Percentiles rank a stretch among this genome's conserved stretches.
phyloP scores from a whole-genome alignment of 2,888 invertebrate genomes.

The Volucella inflata region DNA sequence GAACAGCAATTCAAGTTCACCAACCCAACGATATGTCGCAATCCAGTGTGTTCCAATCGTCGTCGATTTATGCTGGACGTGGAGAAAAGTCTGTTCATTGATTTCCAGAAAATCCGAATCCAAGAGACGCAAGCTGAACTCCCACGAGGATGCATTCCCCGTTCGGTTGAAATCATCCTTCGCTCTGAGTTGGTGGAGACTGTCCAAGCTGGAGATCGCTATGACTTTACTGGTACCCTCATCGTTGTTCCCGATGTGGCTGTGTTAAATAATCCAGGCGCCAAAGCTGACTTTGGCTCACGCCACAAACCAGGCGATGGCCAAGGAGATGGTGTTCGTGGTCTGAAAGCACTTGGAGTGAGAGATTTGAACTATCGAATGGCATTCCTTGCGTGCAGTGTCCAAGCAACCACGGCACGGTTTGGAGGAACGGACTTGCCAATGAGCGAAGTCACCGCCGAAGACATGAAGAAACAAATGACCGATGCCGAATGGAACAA shows the following conservation, averaged over 20 bases:
- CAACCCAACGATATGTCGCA: slow-evolving; percentile 97
- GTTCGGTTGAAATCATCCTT: slow-evolving; percentile 97
- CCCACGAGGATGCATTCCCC: slow-evolving; percentile 97
- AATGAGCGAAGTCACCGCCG: slow-evolving; percentile 94
- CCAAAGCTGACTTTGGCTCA: slow-evolving; percentile 91
- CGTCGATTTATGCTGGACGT: slow-evolving; percentile 95
- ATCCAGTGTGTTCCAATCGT: slow-evolving; percentile 97
- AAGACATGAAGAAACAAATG: slow-evolving; percentile 97
- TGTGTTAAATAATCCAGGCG: slow-evolving; percentile 92
- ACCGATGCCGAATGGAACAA: slow-evolving; percentile 96
- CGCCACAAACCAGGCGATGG: slow-evolving; percentile 89
- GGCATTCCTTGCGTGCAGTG: slow-evolving; percentile 97
- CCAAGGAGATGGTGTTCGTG: slow-evolving; percentile 93
- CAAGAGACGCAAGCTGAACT: slow-evolving; percentile 99
- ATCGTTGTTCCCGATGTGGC: slow-evolving; percentile 99
- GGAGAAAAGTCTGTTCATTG: slow-evolving; percentile 97
- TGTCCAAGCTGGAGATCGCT: slow-evolving; percentile 90
- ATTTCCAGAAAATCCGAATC: slow-evolving; percentile 98
- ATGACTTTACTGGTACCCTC: slow-evolving; percentile 97
- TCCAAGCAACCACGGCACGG: slow-evolving; percentile 93
- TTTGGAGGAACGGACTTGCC: slow-evolving; percentile 94
- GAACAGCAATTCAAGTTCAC: slow-evolving; percentile 99
- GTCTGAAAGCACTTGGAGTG: slow-evolving; percentile 91
- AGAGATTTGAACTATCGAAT: slow-evolving; percentile 93
- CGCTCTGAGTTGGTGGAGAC: slow-evolving; percentile 98